These are phyloP conservation scores for Dendrolimus punctatus DNA, from an alignment of 1,140 invertebrate species.

Conservation along the genomic window DNA sequence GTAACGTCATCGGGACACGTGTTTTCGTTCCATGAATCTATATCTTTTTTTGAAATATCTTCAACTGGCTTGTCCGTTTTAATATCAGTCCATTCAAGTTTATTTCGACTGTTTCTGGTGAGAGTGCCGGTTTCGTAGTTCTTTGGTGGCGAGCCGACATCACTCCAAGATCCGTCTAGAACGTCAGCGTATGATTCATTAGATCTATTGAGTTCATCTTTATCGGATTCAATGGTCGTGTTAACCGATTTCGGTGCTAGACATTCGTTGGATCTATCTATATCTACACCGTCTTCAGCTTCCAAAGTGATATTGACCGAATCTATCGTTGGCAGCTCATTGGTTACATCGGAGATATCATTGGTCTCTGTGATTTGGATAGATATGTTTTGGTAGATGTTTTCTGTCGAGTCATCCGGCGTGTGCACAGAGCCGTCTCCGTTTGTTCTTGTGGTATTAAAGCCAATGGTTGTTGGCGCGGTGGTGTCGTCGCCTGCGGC, in stretches of 20 bases:
- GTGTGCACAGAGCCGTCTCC: too few species aligned
- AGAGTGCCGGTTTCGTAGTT: conserved; percentile 23
- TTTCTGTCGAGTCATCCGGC: too few species aligned
- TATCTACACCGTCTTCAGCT: conserved; percentile 23
- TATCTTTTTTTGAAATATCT: conserved; percentile 24
- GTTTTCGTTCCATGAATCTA: conserved; percentile 85
- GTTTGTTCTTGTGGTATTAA: conserved; percentile 9
- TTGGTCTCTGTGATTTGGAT: too few species aligned
- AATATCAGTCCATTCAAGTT: conserved; percentile 1
- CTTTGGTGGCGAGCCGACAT: conserved; percentile 19
- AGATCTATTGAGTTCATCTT: conserved; percentile 55
- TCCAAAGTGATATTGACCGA: conserved; percentile 31
- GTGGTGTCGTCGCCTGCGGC: conserved; percentile 52
- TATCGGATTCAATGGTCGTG: conserved; percentile 44
- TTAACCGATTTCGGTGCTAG: conserved; percentile 40
- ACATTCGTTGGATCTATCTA: conserved; percentile 56
- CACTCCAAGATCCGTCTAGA: conserved; percentile 45
- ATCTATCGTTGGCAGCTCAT: conserved; percentile 23
- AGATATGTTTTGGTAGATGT: too few species aligned
- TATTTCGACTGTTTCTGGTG: conserved; percentile 14
- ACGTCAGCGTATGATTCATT: conserved; percentile 65
- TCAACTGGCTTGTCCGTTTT: conserved; percentile 10
- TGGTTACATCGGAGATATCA: conserved; percentile 2
- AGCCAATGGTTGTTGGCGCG: conserved; percentile 28
- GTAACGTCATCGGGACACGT: conserved; percentile 81